Base-by-base conservation (phyloP, 2,797 vertebrate species). In the Glyptemys insculpta region DNA sequence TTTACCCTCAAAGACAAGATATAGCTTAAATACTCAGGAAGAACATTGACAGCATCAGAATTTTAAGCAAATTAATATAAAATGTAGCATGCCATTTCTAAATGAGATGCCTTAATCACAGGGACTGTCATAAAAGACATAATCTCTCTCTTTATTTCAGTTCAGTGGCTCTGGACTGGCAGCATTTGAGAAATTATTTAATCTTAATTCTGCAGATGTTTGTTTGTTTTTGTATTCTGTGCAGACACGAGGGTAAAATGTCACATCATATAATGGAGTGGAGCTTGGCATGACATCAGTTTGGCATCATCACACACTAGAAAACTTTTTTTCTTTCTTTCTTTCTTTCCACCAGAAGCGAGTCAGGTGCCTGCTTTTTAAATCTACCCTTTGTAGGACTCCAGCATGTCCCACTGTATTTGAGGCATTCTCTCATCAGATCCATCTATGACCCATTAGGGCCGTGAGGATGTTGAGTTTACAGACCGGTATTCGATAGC, bases 21-120 rank as follows among this genome's bases (percentile, higher is more conserved):
- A 90, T 79, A 80, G 84, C 87, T 68, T 79, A 94, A 94, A 94
- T 27, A 41, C 91, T 85, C 83, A 62, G 90, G 89, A 79, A 89
- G 83, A 72, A 92, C 89, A 92, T 85, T 91, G 57, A 50, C 21
- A 76, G 95, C 94, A 94, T 95, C 56, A 88, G 93, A 93, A 89
- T 94, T 90, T 89, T 86, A 92, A 96, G 92, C 90, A 95, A 95
- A 95, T 97, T 92, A 96, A 91, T 94, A 79, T 83, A 92, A 87
- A 87, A 87, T 92, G 78, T 31, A 9, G 86, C 62, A 5, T 92
- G 84, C 12, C 8, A 89, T 81, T 68, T 76, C 93, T 90, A 95
- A 96, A 97, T 91, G 82, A 93, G 90, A 34, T 12, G 83, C 57
- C 86, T 87, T 89, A 87, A 95, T 95, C 81, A 8, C 31, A 12